Conservation (phyloP, 1,140 invertebrate species). For the Oscheius sp. region DNA sequence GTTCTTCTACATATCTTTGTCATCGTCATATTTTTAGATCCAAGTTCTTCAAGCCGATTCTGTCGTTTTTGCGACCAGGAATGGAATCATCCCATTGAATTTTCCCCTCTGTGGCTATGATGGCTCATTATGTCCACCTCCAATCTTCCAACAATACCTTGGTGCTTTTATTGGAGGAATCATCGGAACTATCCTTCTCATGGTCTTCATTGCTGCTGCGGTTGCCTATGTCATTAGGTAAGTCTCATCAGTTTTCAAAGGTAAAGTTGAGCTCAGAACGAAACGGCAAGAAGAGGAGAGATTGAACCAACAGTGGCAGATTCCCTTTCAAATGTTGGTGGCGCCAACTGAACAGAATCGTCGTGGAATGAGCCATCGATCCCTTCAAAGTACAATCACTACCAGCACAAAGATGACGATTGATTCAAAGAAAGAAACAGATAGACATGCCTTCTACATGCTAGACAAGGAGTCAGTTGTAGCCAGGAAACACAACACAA, state of each 20-base stretch:
- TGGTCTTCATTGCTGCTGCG: background rate
- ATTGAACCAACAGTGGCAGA: constrained; percentile 28
- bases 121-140: constrained; percentile 8
- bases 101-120: constrained; percentile 26
- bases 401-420: constrained; percentile 35
- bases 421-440: constrained; percentile 44
- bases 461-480: constrained; percentile 49
- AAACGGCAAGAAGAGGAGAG: constrained; percentile 35
- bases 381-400: constrained; percentile 16
- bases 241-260: constrained; percentile 9
- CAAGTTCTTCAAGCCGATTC: constrained; percentile 10
- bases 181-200: background rate
- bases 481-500: constrained; percentile 34
- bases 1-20: no score
- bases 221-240: constrained; percentile 23
- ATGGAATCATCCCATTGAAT: constrained; percentile 16
- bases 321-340: constrained; percentile 2
- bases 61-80: constrained; percentile 19
- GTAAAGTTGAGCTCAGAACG: background rate
- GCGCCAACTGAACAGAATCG: constrained; percentile 16
- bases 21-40: constrained; percentile 5
- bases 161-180: background rate
- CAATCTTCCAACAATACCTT: constrained; percentile 16
- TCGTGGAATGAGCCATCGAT: constrained; percentile 13
- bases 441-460: constrained; percentile 49